Conservation (phyloP, 2,113 vertebrate genomes). For the Thamnophis sirtalis region DNA sequence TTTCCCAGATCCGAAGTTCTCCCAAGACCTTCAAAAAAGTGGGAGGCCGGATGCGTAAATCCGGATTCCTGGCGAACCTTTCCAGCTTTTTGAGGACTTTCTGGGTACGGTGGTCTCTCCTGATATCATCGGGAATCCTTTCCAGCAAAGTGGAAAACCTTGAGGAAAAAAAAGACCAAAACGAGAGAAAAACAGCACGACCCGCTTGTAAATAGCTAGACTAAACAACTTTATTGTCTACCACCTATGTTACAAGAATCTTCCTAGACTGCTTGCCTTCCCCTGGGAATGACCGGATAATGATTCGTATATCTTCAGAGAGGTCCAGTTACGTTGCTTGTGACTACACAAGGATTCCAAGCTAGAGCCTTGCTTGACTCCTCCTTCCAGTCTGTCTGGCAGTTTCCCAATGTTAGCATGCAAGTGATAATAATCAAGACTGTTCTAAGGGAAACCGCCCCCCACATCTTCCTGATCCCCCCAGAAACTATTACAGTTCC, state of each 20-base stretch:
- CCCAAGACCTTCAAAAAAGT: conserved; percentile 69
- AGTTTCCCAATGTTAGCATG: neutral
- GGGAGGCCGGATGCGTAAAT: conserved; percentile 63
- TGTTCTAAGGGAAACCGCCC: neutral
- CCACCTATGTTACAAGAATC: neutral
- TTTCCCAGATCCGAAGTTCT: conserved; percentile 70
- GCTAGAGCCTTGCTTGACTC: neutral
- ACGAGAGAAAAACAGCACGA: neutral
- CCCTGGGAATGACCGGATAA: neutral
- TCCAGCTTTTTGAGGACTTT: conserved; percentile 70
- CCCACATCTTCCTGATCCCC: neutral
- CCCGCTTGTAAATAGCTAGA: neutral
- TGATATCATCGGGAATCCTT: conserved; percentile 63
- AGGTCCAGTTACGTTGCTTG: neutral
- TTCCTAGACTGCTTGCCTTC: neutral
- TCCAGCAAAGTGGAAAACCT: conserved; percentile 72
- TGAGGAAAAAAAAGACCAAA: neutral
- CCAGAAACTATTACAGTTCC: neutral
- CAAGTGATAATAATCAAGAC: neutral
- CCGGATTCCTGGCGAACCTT: conserved; percentile 62
- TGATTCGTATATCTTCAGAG: neutral
- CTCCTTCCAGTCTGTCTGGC: neutral
- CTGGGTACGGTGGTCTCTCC: conserved; percentile 56
- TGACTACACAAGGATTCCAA: neutral
- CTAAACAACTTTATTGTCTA: neutral